Evolutionary conservation across 2,888 invertebrate genomes (phyloP).

Genomic region (Phaedon cochleariae): DNA sequence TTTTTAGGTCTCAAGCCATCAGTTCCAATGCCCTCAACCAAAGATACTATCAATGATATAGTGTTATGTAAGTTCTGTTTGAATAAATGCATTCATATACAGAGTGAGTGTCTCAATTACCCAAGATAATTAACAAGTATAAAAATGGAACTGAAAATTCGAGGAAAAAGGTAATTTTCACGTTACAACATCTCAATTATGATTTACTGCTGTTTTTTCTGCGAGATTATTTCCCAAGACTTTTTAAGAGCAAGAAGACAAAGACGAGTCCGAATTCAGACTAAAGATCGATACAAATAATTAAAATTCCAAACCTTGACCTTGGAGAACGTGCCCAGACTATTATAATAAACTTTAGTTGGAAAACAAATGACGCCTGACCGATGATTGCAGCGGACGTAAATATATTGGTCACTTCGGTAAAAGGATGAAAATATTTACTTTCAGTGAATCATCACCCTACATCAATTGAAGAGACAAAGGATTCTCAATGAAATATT

Average conservation of each 20-base stretch:
- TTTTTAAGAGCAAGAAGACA: not conserved
- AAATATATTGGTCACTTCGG: slow-evolving; percentile 9
- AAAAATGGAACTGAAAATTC: too few species aligned
- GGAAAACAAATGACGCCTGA: slow-evolving; percentile 14
- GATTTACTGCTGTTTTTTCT: too few species aligned
- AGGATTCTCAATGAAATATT: not conserved
- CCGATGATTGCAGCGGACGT: not conserved
- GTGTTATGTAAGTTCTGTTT: too few species aligned
- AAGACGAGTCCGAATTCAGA: not conserved
- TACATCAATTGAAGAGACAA: not conserved
- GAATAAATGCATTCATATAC: too few species aligned
- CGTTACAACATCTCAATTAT: too few species aligned
- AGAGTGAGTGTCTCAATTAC: too few species aligned
- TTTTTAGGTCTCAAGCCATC: too few species aligned
- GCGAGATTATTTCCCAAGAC: not conserved
- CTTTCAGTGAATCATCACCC: not conserved
- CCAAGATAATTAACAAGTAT: too few species aligned
- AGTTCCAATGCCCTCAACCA: too few species aligned
- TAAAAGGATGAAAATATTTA: slow-evolving; percentile 11
- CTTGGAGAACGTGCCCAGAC: slow-evolving; percentile 17
- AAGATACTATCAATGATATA: too few species aligned
- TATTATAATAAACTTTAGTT: slow-evolving; percentile 5
- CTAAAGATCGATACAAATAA: slow-evolving; percentile 5
- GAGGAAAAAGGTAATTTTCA: too few species aligned
- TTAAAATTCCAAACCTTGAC: slow-evolving; percentile 16